Evolutionary conservation across 2,113 vertebrate genomes (phyloP).

Genomic region (Melierax canorus): DNA sequence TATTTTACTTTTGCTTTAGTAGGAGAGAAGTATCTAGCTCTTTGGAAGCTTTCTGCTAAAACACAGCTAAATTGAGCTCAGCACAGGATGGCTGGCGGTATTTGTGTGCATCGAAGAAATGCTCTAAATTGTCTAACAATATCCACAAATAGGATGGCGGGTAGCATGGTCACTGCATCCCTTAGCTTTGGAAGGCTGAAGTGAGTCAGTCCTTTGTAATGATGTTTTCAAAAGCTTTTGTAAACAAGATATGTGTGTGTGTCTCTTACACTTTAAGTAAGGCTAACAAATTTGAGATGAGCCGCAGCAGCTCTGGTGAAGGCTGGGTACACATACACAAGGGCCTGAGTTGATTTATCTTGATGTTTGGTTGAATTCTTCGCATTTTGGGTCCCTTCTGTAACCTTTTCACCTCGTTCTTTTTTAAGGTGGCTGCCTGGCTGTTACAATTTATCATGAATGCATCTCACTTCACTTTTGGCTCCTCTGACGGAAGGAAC

Average conservation of each 20-base stretch:
- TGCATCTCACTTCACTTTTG: constrained; percentile 69
- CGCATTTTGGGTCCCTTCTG: constrained; percentile 73
- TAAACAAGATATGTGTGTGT: not conserved
- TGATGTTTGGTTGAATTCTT: constrained; percentile 78
- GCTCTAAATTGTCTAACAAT: not conserved
- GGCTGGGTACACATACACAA: constrained; percentile 8
- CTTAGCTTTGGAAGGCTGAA: not conserved
- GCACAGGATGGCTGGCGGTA: not conserved
- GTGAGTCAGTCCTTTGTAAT: not conserved
- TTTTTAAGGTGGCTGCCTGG: constrained; percentile 77
- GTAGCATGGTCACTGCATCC: not conserved
- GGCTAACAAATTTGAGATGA: constrained; percentile 50
- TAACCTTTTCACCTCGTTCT: constrained; percentile 80
- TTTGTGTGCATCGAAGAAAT: not conserved
- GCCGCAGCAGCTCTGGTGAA: not conserved
- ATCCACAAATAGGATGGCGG: not conserved
- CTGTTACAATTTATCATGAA: constrained; percentile 80
- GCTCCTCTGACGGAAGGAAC: constrained; percentile 75
- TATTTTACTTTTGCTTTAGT: not conserved
- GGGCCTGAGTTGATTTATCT: constrained; percentile 75
- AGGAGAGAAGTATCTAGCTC: not conserved
- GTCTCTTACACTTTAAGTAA: not conserved
- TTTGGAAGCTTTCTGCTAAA: not conserved
- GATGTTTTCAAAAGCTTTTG: not conserved
- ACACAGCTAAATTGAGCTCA: not conserved